Conservation (phyloP, 2,113 vertebrate species). For the Microtus oregoni region DNA sequence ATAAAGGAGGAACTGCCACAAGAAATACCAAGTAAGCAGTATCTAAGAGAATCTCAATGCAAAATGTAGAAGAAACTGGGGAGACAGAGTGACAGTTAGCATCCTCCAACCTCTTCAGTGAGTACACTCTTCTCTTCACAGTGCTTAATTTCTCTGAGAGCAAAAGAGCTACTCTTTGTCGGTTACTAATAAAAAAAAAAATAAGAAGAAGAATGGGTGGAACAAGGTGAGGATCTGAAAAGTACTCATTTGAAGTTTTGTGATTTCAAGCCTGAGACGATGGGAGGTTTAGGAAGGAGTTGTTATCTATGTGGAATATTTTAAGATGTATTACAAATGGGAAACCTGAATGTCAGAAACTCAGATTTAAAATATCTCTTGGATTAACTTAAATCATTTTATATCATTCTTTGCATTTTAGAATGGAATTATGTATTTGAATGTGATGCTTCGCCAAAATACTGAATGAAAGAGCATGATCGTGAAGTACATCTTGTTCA, state of each 20-base stretch:
- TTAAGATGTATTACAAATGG: neutral
- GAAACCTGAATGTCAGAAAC: slow-evolving; percentile 39
- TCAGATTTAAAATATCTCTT: slow-evolving; percentile 53
- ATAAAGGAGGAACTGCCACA: neutral
- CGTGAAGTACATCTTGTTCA: slow-evolving; percentile 58
- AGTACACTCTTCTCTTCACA: neutral
- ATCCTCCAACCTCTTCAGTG: neutral
- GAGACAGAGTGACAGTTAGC: neutral
- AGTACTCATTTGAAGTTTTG: neutral
- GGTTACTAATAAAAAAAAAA: neutral
- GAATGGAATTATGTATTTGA: slow-evolving; percentile 68
- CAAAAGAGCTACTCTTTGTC: neutral
- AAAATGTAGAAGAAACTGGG: neutral
- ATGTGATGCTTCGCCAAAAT: slow-evolving; percentile 65
- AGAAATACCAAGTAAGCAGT: neutral
- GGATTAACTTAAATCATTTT: slow-evolving; percentile 42
- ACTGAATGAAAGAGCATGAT: slow-evolving; percentile 71
- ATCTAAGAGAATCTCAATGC: neutral
- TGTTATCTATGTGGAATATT: neutral
- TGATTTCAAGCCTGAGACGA: neutral
- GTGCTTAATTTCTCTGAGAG: neutral
- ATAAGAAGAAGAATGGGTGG: neutral
- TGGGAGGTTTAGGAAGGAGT: neutral
- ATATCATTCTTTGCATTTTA: slow-evolving; percentile 59
- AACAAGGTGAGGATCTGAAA: neutral